Evolutionary conservation across 2,113 vertebrate species (phyloP).

Genomic region (Muscicapa adusta): DNA sequence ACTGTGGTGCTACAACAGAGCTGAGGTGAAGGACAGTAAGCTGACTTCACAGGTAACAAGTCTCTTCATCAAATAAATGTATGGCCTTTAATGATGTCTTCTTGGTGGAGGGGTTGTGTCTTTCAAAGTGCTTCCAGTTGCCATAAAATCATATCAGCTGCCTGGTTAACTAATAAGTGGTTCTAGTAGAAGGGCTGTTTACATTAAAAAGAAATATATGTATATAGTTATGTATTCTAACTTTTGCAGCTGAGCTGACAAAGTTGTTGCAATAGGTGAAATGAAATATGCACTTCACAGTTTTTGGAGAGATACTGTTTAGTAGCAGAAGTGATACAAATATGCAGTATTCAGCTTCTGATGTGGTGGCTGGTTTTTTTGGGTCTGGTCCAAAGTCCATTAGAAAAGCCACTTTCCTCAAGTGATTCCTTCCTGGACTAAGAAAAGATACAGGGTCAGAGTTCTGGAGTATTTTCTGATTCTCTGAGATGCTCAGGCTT

Average conservation of each 20-base stretch:
- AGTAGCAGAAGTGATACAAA: background rate
- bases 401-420: background rate
- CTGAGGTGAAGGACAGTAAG: background rate
- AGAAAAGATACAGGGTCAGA: background rate
- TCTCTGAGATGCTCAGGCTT: background rate
- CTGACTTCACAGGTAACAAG: background rate
- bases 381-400: background rate
- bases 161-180: background rate
- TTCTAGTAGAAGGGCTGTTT: background rate
- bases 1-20: background rate
- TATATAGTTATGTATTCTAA: background rate
- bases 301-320: background rate
- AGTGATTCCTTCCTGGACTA: background rate
- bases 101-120: background rate
- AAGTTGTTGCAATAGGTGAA: background rate
- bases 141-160: background rate
- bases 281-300: rapidly evolving
- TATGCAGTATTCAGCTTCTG: background rate
- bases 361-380: background rate
- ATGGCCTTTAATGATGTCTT: background rate
- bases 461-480: background rate
- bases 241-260: background rate
- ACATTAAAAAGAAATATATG: background rate
- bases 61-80: background rate
- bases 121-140: background rate